Percentiles rank a stretch among this genome's conserved stretches.
Conservation (phyloP, 1,140 invertebrate species). For the Coelopa frigida region DNA sequence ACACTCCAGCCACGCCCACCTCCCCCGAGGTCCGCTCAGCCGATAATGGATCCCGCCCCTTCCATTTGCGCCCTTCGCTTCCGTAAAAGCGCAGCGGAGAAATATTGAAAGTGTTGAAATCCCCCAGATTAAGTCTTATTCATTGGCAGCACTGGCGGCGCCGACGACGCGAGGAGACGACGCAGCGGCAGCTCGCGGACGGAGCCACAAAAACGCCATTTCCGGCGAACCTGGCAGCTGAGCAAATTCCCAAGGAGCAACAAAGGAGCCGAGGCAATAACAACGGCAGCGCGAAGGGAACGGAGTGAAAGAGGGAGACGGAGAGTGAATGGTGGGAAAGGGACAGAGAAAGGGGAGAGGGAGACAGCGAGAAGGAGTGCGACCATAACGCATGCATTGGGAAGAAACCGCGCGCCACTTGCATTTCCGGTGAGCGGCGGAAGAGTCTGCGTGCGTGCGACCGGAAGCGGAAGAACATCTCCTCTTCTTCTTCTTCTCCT, state of each 20-base stretch:
- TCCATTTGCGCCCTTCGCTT: slow-evolving; percentile 19
- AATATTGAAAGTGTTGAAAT: slow-evolving; percentile 46
- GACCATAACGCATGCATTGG: no score
- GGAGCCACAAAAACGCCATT: slow-evolving; percentile 44
- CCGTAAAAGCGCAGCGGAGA: slow-evolving; percentile 20
- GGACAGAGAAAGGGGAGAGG: no score
- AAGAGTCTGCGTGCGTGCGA: no score
- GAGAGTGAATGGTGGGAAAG: no score
- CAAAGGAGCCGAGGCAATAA: background rate
- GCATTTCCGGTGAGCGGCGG: no score
- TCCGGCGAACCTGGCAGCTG: slow-evolving; percentile 36
- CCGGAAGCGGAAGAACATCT: no score
- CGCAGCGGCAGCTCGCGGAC: slow-evolving; percentile 23
- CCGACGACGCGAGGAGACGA: background rate
- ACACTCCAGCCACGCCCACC: no score
- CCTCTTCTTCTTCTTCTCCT: no score
- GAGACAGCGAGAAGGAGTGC: no score
- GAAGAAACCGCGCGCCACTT: no score
- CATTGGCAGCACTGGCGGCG: slow-evolving; percentile 7
- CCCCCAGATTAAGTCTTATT: slow-evolving; percentile 44
- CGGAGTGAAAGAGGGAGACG: no score
- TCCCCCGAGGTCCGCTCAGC: slow-evolving; percentile 25
- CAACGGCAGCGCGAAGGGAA: background rate
- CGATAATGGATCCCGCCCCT: slow-evolving; percentile 42
- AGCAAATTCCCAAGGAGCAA: slow-evolving; percentile 14